These are phyloP conservation scores for Trissolcus basalis DNA, from an alignment of 1,140 invertebrate species.

Conservation along the genomic window DNA sequence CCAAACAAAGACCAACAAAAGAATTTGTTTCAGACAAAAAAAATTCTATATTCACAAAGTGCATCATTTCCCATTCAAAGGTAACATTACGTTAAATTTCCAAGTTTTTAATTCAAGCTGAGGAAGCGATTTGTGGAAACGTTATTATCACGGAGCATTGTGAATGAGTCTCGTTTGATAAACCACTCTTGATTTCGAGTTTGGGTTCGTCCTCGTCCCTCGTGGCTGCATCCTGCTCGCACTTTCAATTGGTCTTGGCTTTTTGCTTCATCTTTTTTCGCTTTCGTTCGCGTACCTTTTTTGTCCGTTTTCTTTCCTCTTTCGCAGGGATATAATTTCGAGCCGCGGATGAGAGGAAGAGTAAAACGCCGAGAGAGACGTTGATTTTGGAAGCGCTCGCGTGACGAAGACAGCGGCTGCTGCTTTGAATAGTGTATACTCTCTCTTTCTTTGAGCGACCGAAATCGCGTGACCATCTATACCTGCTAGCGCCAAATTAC, in stretches of 20 bases:
- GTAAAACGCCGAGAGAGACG: slow-evolving; percentile 39
- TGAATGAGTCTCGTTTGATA: slow-evolving; percentile 42
- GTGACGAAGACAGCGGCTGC: slow-evolving; percentile 14
- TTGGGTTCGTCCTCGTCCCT: slow-evolving; percentile 17
- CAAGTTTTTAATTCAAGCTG: background rate
- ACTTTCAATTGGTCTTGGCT: slow-evolving; percentile 1
- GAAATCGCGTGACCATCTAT: slow-evolving; percentile 69
- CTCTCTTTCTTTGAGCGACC: slow-evolving; percentile 56
- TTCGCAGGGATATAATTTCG: slow-evolving; percentile 53
- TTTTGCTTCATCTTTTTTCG: slow-evolving; percentile 10
- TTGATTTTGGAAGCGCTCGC: background rate
- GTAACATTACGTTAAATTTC: too few species aligned
- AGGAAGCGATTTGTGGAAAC: background rate
- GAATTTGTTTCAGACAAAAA: too few species aligned
- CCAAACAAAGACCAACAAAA: too few species aligned
- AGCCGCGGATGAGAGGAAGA: slow-evolving; percentile 44
- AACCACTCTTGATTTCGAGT: slow-evolving; percentile 48
- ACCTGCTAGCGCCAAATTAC: slow-evolving; percentile 69
- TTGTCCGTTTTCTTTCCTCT: slow-evolving; percentile 31
- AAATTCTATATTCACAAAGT: too few species aligned
- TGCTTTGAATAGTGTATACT: slow-evolving; percentile 54
- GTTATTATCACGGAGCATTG: slow-evolving; percentile 8
- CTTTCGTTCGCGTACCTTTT: slow-evolving; percentile 14
- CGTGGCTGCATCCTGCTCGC: background rate
- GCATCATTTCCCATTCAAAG: too few species aligned